Evolutionary conservation across 2,888 invertebrate genomes (phyloP).

Genomic region (Xanthorhoe spadicearia): DNA sequence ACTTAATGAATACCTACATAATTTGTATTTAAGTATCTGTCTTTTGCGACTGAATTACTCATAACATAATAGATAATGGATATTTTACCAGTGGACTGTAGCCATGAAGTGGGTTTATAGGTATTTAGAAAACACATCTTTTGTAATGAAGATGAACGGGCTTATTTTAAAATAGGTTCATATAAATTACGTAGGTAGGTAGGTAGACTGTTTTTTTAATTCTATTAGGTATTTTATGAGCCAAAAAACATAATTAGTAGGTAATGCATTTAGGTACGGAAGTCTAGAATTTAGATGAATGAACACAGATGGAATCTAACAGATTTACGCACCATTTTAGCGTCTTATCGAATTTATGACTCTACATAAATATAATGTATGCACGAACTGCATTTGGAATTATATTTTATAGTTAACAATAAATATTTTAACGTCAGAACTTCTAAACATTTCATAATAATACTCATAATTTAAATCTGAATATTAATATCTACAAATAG

Average conservation of each 20-base stretch:
- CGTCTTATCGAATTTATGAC: too few species aligned
- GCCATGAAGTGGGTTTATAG: constrained; percentile 8
- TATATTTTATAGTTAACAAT: too few species aligned
- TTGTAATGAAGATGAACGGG: constrained; percentile 17
- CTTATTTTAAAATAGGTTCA: constrained; percentile 8
- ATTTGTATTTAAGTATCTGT: background rate
- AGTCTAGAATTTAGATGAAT: too few species aligned
- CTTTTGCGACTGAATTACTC: background rate
- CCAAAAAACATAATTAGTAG: background rate
- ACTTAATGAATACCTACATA: background rate
- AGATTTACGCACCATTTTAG: too few species aligned
- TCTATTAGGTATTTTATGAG: background rate
- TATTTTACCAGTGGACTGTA: background rate
- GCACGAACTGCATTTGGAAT: too few species aligned
- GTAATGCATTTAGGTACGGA: background rate
- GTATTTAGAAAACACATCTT: constrained; percentile 13
- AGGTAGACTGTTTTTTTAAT: background rate
- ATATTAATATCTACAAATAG: too few species aligned
- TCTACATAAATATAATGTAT: too few species aligned
- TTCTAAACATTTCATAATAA: too few species aligned
- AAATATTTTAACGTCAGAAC: too few species aligned
- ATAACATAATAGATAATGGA: too few species aligned
- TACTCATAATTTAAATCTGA: too few species aligned
- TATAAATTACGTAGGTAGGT: background rate
- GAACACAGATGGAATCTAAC: too few species aligned